These are phyloP conservation scores for Drosophila willistoni DNA, from an alignment of 1,140 invertebrate genomes.

Conservation along the genomic window DNA sequence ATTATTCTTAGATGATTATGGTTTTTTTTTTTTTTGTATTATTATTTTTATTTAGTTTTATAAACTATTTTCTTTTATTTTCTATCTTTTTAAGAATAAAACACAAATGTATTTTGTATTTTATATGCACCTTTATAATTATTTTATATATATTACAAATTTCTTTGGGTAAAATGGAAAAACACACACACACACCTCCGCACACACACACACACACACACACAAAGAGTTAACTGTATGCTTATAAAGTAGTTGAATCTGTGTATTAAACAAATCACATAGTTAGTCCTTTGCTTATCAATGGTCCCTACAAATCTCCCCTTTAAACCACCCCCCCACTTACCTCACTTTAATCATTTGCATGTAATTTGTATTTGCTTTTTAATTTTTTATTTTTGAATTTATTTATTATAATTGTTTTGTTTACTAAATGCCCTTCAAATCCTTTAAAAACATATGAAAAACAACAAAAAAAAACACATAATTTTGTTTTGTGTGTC, in stretches of 20 bases:
- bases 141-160: background rate
- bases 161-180: conserved; percentile 9
- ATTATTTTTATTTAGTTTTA: conserved; percentile 1
- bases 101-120: conserved; percentile 10
- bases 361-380: background rate
- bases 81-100: background rate
- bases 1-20: conserved; percentile 6
- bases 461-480: conserved; percentile 21
- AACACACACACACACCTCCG: background rate
- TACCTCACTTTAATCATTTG: background rate
- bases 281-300: too few species aligned
- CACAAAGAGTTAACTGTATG: conserved; percentile 30
- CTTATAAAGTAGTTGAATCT: background rate
- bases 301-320: too few species aligned
- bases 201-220: conserved; percentile 36
- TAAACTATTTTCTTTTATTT: background rate
- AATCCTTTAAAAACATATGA: conserved; percentile 2
- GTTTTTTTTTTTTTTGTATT: background rate
- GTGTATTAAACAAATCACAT: too few species aligned
- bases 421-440: background rate
- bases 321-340: too few species aligned
- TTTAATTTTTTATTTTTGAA: background rate
- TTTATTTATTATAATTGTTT: background rate
- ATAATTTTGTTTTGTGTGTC: conserved; percentile 80
- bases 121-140: conserved; percentile 8